These are phyloP conservation scores for Macrotrachela quadricornifera DNA, from an alignment of 1,140 invertebrate genomes.

Conservation along the genomic window DNA sequence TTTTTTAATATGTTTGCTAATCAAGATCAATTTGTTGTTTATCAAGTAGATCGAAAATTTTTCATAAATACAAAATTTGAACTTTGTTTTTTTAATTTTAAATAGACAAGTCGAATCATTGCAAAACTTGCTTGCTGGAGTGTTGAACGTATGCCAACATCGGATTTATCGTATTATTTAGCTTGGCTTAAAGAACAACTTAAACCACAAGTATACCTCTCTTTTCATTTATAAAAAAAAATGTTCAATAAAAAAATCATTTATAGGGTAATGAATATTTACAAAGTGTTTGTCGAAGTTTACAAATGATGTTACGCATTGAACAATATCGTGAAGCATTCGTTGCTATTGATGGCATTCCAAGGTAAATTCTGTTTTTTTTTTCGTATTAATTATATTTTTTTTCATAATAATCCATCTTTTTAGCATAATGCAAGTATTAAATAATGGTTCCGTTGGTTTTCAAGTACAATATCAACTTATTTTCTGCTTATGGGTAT, in stretches of 20 bases:
- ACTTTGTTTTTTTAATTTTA: no score
- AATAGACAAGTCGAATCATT: constrained; percentile 50
- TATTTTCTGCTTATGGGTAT: constrained; percentile 91
- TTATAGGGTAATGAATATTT: constrained; percentile 72
- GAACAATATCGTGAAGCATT: constrained; percentile 88
- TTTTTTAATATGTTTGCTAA: constrained; percentile 84
- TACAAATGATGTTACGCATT: constrained; percentile 97
- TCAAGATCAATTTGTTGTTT: constrained; percentile 85
- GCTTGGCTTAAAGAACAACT: constrained; percentile 94
- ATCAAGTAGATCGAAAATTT: constrained; percentile 63
- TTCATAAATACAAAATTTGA: no score
- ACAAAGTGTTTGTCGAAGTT: constrained; percentile 82
- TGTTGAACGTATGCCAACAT: constrained; percentile 70
- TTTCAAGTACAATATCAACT: constrained; percentile 99
- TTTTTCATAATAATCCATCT: no score
- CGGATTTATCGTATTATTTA: constrained; percentile 83
- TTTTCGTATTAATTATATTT: not conserved
- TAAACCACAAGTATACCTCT: constrained; percentile 46
- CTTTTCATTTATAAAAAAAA: not conserved
- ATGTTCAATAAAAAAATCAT: not conserved
- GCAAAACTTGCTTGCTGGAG: constrained; percentile 90
- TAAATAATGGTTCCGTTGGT: constrained; percentile 70
- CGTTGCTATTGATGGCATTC: constrained; percentile 80
- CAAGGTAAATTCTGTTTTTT: constrained; percentile 39
- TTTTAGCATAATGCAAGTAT: constrained; percentile 30